Evolutionary conservation across 2,113 vertebrate genomes (phyloP), one percentile per base, ranked within the genome.

Genomic region (Phoenicopterus ruber): DNA sequence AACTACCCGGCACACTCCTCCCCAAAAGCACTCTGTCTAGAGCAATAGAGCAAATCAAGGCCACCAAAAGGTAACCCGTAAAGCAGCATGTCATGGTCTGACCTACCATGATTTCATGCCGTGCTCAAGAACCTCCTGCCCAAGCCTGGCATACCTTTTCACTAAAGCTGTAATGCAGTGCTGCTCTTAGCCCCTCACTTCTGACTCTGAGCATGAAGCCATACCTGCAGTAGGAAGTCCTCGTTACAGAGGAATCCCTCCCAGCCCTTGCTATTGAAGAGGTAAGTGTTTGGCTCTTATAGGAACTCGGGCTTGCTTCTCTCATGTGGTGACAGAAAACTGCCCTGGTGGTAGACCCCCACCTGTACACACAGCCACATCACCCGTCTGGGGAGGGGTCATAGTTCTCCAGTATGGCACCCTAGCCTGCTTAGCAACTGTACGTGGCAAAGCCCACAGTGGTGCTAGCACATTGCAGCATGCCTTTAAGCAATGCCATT

Each of bases 371-470:
- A 36, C 32, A 71, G 84, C 36, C 11, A 50, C 6, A 4, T 57
- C 55, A 21, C 47, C 58, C 4, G 0, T 58, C 31, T 10, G 10
- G 0, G 7, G 2, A 1, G 21, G 16, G 12, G 7, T 14, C 62
- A 32, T 42, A 29, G 19, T 26, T 71, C 13, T 58, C 32, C 24
- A 46, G 1, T 15, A 46, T 18, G 28, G 49, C 32, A 82, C 36
- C 24, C 32, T 42, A 44, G 22, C 57, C 32, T 57, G 36, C 42
- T 62, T 44, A 44, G 63, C 28, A 55, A 13, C 28, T 34, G 5
- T 34, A 8, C 42, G 7, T 19, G 31, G 31, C 47, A 49, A 54
- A 92, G n/a, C 14, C 29, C 13, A 28, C 22, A 4, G 22, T 24
- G 31, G 24, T 28, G 49, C 7, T 63, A 14, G 42, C 32, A 38